Conservation (phyloP, 2,888 invertebrate species). For the Cantharis rufa region DNA sequence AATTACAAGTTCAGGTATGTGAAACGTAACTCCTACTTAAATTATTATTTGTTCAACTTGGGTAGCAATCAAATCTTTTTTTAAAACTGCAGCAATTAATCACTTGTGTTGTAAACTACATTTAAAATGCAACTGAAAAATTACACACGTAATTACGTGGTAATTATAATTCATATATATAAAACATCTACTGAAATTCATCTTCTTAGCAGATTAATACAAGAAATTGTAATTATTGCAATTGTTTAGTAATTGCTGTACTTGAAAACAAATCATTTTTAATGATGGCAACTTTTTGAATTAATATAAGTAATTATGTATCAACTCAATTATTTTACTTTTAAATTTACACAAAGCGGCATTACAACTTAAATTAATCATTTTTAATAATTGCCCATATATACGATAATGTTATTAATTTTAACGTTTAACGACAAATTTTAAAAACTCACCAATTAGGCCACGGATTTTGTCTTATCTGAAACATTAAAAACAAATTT, state of each 20-base stretch:
- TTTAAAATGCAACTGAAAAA: neutral
- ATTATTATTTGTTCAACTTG: neutral
- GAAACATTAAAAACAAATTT: neutral
- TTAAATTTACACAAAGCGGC: neutral
- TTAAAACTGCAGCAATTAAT: neutral
- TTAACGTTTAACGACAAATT: neutral
- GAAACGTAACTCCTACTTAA: neutral
- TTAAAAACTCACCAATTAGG: neutral
- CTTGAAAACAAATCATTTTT: slow-evolving; percentile 3
- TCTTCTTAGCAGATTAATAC: slow-evolving; percentile 3
- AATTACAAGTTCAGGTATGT: neutral
- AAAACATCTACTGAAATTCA: neutral
- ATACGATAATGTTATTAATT: neutral
- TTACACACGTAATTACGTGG: neutral
- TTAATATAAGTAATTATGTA: neutral
- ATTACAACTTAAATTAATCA: neutral
- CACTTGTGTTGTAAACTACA: neutral
- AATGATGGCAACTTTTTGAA: neutral
- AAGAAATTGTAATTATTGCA: slow-evolving; percentile 4
- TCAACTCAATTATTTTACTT: neutral
- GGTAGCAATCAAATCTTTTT: neutral
- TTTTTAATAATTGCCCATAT: neutral
- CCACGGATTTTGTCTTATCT: neutral
- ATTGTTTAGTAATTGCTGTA: slow-evolving; percentile 3
- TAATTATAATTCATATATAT: neutral